phyloP scores from a whole-genome alignment of 2,113 vertebrate genomes.

The Tyrannus savana region DNA sequence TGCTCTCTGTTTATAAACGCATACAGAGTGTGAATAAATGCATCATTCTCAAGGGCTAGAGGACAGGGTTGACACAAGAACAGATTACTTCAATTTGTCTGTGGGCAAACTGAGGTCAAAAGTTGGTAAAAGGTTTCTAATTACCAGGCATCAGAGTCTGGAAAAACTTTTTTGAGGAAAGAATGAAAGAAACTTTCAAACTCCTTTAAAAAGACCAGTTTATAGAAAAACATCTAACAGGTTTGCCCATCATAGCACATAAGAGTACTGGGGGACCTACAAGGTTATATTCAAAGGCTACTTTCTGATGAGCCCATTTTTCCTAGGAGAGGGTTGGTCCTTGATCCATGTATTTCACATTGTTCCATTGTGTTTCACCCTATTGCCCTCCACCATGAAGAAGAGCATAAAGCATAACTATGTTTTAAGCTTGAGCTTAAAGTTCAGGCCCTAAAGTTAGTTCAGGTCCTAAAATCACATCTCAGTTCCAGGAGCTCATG shows the following conservation, averaged over 20 bases:
- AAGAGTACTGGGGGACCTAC: neutral
- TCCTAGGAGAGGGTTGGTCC: neutral
- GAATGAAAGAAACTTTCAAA: neutral
- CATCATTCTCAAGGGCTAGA: neutral
- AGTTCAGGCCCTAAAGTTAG: neutral
- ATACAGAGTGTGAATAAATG: neutral
- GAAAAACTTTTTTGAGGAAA: neutral
- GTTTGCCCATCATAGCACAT: neutral
- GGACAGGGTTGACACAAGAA: neutral
- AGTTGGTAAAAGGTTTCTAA: neutral
- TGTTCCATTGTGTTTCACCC: neutral
- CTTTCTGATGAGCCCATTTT: neutral
- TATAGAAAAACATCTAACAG: neutral
- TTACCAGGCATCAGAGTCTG: neutral
- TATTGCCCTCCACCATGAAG: neutral
- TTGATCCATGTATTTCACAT: neutral
- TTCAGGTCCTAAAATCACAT: neutral
- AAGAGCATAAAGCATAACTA: rapidly evolving
- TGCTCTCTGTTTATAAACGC: neutral
- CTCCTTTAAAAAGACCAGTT: neutral
- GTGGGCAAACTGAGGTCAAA: neutral
- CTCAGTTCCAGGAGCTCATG: neutral
- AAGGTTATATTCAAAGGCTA: neutral
- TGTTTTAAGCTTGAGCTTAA: neutral
- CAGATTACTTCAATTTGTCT: neutral